Base-by-base conservation (phyloP, 2,113 vertebrate species). In the Crypturellus undulatus region DNA sequence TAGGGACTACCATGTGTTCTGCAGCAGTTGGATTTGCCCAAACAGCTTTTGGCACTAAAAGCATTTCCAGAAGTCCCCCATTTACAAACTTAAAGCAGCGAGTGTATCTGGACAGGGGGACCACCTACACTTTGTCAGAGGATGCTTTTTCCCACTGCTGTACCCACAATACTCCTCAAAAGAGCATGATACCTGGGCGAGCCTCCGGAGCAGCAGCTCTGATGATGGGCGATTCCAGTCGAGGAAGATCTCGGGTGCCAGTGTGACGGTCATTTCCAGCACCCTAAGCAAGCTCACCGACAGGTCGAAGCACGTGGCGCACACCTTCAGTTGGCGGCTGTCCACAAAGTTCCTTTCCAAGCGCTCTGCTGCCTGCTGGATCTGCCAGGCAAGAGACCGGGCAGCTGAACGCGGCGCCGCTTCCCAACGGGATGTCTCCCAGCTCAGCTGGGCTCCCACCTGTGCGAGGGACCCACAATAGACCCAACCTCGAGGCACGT, bases 301-400 rank as follows among this genome's bases (percentile, higher is more conserved):
- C 73, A 99, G 98, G 98, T 99, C 99, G 34, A 99, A 99, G 97
- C 99, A 99, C 32, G 99, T 99, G 56, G 99, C 99, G 4, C 99
- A 99, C 89, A 99, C 99, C 96, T 99, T 99, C 90, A 99, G 98
- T 97, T 99, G 99, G 54, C 99, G 98, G 28, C 99, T 99, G 97
- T 99, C 99, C 92, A 99, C 99, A 1, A 99, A 99, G 97, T 99
- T 99, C 70, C 99, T 98, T 96, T 99, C 99, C 14, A 99, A 98
- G 72, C 99, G 98, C 69, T 99, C 99, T 1, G 99, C 99, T 10
- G 99, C 99, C 98, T 99, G 99, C 93, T 99, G 99, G 96, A 99
- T 99, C 99, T 99, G 96, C 43, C 89, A 60, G 34, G 52, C 45
- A 77, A 93, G 40, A 34, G 10, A 36, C 19, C 15, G 56, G 20